These are phyloP conservation scores for Phenganax stokvisi DNA, from an alignment of 92 coral and sea anemone genomes.

Conservation along the genomic window DNA sequence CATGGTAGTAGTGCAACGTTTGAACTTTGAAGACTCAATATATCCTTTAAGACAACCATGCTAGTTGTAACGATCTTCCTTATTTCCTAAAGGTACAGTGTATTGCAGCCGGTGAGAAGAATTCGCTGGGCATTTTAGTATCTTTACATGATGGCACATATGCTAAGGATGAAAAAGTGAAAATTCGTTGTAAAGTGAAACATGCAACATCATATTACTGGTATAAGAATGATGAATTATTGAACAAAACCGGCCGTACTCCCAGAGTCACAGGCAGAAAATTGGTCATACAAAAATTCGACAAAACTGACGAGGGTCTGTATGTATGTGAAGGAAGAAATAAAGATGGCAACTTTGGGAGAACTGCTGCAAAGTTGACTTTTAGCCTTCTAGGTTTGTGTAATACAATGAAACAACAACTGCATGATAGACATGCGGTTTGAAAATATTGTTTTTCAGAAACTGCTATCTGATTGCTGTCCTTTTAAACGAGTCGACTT, in stretches of 20 bases:
- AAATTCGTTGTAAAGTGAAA: background rate
- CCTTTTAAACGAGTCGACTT: no score
- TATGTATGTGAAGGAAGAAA: background rate
- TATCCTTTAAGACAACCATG: no score
- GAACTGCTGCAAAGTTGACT: background rate
- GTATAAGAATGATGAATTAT: slow-evolving; percentile 4
- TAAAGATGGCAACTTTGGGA: background rate
- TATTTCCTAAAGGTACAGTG: background rate
- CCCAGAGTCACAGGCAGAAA: background rate
- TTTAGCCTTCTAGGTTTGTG: background rate
- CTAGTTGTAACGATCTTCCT: no score
- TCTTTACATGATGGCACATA: background rate
- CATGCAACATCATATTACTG: background rate
- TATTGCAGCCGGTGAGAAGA: background rate
- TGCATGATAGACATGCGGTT: no score
- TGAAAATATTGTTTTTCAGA: no score
- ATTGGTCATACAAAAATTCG: background rate
- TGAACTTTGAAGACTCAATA: no score
- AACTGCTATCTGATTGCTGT: no score
- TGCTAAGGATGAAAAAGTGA: background rate
- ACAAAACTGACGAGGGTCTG: background rate
- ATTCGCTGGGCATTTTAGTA: background rate
- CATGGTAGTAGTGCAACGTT: no score
- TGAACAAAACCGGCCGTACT: background rate
- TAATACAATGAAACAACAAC: no score